Evolutionary conservation across 2,113 vertebrate species (phyloP).

Genomic region (Neofelis nebulosa): DNA sequence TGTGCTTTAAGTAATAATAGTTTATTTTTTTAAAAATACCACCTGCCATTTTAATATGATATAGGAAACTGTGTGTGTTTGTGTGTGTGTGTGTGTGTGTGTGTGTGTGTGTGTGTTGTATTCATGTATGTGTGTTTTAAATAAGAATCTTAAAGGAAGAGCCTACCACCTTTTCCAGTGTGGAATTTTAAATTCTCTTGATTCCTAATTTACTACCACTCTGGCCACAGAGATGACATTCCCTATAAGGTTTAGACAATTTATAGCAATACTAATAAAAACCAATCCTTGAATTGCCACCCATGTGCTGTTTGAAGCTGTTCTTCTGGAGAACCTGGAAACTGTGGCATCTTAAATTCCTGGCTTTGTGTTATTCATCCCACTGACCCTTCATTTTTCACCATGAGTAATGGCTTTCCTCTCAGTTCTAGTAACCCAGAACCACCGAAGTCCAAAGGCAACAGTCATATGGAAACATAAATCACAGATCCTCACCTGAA

Average conservation of each 20-base stretch:
- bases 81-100: neutral
- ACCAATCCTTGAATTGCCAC: constrained; percentile 38
- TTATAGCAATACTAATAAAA: constrained; percentile 61
- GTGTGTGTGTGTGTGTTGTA: neutral
- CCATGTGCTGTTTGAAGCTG: constrained; percentile 38
- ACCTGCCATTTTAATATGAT: constrained; percentile 28
- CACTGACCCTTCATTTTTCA: constrained; percentile 48
- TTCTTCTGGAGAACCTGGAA: constrained; percentile 18
- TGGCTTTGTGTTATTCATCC: constrained; percentile 38
- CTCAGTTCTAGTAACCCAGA: constrained; percentile 24
- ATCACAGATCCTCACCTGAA: constrained; percentile 27
- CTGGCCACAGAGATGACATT: constrained; percentile 47
- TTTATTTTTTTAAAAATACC: constrained; percentile 7
- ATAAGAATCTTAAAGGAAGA: constrained; percentile 42
- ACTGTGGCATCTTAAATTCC: constrained; percentile 23
- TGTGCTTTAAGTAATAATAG: constrained; percentile 17
- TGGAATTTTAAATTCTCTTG: constrained; percentile 58
- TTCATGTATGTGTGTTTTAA: neutral
- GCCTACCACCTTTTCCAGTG: constrained; percentile 17
- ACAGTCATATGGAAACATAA: constrained; percentile 33
- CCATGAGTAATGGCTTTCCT: constrained; percentile 30
- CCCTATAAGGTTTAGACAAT: constrained; percentile 34
- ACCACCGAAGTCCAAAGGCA: constrained; percentile 43
- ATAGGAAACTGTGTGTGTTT: neutral
- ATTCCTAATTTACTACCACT: constrained; percentile 39